These are phyloP conservation scores for Hydrozoanthus tunicans DNA, from an alignment of 64 coral and sea anemone species.

Conservation along the genomic window DNA sequence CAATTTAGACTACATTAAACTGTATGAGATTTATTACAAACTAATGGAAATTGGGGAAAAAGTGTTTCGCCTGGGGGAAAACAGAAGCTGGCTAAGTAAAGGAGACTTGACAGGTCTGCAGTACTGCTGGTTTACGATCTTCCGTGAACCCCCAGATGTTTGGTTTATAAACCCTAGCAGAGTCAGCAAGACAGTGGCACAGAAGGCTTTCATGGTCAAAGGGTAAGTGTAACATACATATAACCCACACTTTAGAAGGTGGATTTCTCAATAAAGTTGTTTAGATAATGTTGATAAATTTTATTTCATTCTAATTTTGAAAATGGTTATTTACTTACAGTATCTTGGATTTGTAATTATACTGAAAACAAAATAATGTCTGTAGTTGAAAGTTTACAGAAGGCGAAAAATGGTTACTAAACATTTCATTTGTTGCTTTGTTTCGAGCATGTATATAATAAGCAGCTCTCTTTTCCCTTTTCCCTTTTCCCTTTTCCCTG, in stretches of 20 bases:
- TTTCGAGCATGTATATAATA: too few relatives aligned
- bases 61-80: conserved; percentile 39
- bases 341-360: too few relatives aligned
- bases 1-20: conserved; percentile 30
- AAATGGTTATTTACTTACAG: too few relatives aligned
- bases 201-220: conserved; percentile 42
- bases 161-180: conserved; percentile 60
- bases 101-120: conserved; percentile 44
- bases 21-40: conserved; percentile 52
- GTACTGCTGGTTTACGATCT: conserved; percentile 59
- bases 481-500: too few relatives aligned
- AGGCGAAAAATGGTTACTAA: too few relatives aligned
- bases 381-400: too few relatives aligned
- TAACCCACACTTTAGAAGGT: background rate
- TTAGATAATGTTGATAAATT: too few relatives aligned
- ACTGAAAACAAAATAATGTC: too few relatives aligned
- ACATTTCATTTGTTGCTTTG: too few relatives aligned
- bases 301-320: too few relatives aligned
- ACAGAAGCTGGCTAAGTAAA: conserved; percentile 13
- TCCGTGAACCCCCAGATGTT: conserved; percentile 43
- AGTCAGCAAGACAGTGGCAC: conserved; percentile 50
- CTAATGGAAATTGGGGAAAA: conserved; percentile 28
- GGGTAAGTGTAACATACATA: background rate
- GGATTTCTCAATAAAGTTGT: too few relatives aligned
- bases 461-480: background rate